Base-by-base conservation (phyloP, 2,113 vertebrate species). In the Choloepus hoffmanni region DNA sequence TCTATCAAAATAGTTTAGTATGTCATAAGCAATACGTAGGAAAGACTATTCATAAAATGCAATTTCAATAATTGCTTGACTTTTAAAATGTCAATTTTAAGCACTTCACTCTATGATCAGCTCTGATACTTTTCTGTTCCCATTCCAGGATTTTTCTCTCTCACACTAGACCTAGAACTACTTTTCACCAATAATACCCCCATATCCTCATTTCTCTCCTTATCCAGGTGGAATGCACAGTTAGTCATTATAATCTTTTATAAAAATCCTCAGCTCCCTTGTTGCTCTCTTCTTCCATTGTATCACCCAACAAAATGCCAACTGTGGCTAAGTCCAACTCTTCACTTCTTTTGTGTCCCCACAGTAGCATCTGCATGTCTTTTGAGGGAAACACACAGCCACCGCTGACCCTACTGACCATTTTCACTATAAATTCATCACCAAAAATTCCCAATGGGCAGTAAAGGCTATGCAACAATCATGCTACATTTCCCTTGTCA, bases 1-100 rank as follows among this genome's bases (percentile, higher is more conserved):
- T 94, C 18, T 40, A 76, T 73, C 33, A 89, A 45, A 77, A 91
- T 48, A 81, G n/a, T 45, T 95, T n/a, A 73, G 73, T 10, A 87
- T 55, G 11, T 43, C 48, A 45, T 58, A 90, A 72, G 9, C 16
- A 45, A 89, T 43, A 11, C 73, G 9, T 14, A 89, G 48, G 55
- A 82, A 85, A 72, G 16, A 33, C 0, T 21, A 55, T 62, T 87
- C 33, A 65, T 73, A 55, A 81, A 77, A 78, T 87, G 33, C 28
- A 7, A 67, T 63, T 77, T 43, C 72, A 26, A 45, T 50, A 91
- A 26, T 50, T 50, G 53, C 55, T 94, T 78, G 72, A 28, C 43
- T 77, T 89, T 26, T 67, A 85, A 90, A 82, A 53, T 40, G 68
- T 10, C 8, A 16, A 58, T 43, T 55, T 89, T 5, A 62, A 78